Evolutionary conservation across 2,797 vertebrate genomes (phyloP), one percentile per base, ranked within the genome.

Genomic region (Taenioides sp.): DNA sequence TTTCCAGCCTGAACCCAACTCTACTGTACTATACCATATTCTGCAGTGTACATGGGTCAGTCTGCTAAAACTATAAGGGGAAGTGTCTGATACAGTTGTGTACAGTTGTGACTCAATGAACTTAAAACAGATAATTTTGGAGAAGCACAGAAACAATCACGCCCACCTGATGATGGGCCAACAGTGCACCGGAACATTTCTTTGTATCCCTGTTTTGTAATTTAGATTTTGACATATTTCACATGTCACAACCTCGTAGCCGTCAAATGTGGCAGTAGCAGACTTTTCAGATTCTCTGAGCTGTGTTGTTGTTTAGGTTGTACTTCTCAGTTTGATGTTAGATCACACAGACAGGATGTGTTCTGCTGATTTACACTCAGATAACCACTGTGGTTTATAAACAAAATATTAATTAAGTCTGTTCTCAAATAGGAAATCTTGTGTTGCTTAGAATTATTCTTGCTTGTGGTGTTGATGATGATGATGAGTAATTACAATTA

Each of bases 301-400:
- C 62, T 58, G 37, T 34, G 25, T 17, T 47, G 14, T 47, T 47
- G 43, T 43, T 70, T 75, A 63, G 65, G 49, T 37, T 74, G 47
- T 65, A 27, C 49, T 58, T 69, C 16, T 67, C 57, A 40, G 58
- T 75, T 61, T 77, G 70, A 5, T 63, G 69, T 73, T 63, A 78
- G 65, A 72, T 77, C 59, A 82, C 78, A 83, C 80, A 76, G 78
- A 82, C 87, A 91, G 89, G 90, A 91, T 88, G 84, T 85, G 87
- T 81, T 80, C 73, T 77, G 49, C 80, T 68, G 88, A 91, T 90
- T 70, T 70, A 76, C 75, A 71, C 75, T 12, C 64, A 58, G 87
- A 90, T 91, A 89, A 70, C 34, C 27, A 0, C 43, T 52, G 67
- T 70, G 68, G 70, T 83, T 72, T 79, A 72, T 82, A 84, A 79